phyloP scores from a whole-genome alignment of 2,888 invertebrate genomes.

The Halocaridina rubra region DNA sequence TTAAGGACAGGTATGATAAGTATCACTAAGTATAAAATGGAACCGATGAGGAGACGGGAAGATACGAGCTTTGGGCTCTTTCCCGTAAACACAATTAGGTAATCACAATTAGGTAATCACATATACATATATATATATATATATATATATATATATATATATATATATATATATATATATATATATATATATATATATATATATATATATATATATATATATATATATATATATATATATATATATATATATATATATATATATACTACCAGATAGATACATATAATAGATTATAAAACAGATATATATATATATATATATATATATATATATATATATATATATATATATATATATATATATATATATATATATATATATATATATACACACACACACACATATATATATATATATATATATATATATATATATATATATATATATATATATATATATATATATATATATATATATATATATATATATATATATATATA shows the following conservation, averaged over 20 bases:
- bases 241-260: background rate
- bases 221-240: background rate
- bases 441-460: conserved; percentile 31
- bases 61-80: too few species aligned
- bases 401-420: conserved; percentile 34
- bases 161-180: conserved; percentile 41
- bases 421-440: conserved; percentile 31
- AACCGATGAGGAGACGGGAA: too few species aligned
- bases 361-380: conserved; percentile 28
- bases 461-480: background rate
- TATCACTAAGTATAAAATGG: too few species aligned
- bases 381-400: background rate
- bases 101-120: too few species aligned
- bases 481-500: background rate
- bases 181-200: conserved; percentile 34
- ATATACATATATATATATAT: conserved; percentile 38
- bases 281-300: too few species aligned
- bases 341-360: conserved; percentile 34
- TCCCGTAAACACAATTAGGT: too few species aligned
- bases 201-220: background rate
- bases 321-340: conserved; percentile 16
- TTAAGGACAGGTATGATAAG: too few species aligned
- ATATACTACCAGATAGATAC: too few species aligned
- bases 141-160: conserved; percentile 30
- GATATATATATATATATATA: too few species aligned